These are phyloP conservation scores for Phlogophora meticulosa DNA, from an alignment of 2,888 invertebrate genomes.

Conservation along the genomic window DNA sequence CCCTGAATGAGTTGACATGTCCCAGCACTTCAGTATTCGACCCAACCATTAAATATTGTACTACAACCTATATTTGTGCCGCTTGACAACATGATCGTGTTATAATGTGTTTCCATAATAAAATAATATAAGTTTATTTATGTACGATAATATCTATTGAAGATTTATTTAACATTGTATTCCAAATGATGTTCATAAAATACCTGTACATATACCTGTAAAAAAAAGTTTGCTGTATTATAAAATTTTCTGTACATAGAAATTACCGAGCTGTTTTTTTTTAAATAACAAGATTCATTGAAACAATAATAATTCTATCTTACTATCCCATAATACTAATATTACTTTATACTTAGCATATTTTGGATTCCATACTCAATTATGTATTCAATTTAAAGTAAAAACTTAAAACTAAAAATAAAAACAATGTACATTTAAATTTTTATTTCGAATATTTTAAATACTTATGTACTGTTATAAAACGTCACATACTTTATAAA, in stretches of 20 bases:
- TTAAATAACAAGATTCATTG: neutral
- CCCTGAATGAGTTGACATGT: constrained; percentile 68
- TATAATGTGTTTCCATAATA: constrained; percentile 7
- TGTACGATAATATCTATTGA: neutral
- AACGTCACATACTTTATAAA: constrained; percentile 8
- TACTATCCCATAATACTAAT: neutral
- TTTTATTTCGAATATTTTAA: constrained; percentile 8
- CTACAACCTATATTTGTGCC: constrained; percentile 66
- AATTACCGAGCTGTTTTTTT: neutral
- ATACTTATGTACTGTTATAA: constrained; percentile 7
- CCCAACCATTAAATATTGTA: constrained; percentile 70
- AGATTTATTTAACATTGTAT: neutral
- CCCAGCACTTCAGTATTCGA: constrained; percentile 73
- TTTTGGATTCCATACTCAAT: neutral
- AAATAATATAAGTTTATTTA: neutral
- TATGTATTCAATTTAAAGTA: neutral
- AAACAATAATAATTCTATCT: no score
- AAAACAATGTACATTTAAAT: neutral
- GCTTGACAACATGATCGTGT: constrained; percentile 16
- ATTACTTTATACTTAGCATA: neutral
- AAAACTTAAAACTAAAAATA: neutral
- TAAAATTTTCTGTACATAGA: neutral
- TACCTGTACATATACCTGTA: neutral
- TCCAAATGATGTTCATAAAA: neutral
- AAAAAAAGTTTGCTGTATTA: no score